Conservation (phyloP, 2,113 vertebrate genomes). For the Chamaetylas fuelleborni region DNA sequence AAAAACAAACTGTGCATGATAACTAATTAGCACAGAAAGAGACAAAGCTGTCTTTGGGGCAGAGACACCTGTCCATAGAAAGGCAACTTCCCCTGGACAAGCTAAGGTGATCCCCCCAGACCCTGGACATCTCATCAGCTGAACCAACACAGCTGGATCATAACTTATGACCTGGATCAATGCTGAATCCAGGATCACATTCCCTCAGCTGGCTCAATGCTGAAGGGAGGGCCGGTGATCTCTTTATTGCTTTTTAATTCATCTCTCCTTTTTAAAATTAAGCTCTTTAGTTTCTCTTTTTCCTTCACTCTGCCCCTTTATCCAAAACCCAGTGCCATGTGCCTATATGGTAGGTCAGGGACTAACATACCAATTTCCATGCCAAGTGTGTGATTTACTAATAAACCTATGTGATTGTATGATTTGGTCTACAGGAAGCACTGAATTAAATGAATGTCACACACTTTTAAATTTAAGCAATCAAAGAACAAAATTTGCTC, state of each 20-base stretch:
- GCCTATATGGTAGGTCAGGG: neutral
- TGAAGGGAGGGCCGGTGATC: neutral
- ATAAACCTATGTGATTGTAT: neutral
- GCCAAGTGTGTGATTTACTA: neutral
- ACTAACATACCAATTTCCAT: neutral
- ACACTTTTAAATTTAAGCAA: neutral
- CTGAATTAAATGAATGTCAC: neutral
- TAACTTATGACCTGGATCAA: neutral
- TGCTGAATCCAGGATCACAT: neutral
- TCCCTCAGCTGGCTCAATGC: neutral
- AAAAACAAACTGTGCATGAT: neutral
- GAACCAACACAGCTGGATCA: neutral
- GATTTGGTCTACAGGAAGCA: neutral
- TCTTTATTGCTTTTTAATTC: neutral
- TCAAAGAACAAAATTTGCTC: neutral
- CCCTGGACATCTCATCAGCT: neutral
- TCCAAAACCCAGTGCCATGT: neutral
- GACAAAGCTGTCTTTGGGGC: neutral
- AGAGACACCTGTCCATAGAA: neutral
- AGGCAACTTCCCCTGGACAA: neutral
- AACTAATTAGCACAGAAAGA: neutral
- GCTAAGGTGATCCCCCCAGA: accelerated
- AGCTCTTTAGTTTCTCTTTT: neutral
- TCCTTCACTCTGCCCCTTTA: neutral
- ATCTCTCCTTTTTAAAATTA: neutral